Conservation (phyloP, 2,797 vertebrate genomes). For the Eurystomus glaucurus region DNA sequence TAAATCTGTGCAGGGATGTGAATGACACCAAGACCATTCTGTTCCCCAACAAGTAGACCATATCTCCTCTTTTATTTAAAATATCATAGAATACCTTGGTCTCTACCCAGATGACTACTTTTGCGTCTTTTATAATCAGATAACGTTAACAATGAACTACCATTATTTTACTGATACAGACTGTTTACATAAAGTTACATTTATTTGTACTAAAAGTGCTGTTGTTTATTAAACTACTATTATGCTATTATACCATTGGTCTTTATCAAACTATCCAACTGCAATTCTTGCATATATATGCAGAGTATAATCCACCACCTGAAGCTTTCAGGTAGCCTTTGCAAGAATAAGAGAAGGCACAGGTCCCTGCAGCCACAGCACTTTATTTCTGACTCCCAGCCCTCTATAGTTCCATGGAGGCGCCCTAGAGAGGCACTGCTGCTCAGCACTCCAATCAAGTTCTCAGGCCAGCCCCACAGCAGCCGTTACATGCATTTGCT, state of each 20-base stretch:
- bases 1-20: background rate
- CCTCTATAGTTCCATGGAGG: background rate
- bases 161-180: background rate
- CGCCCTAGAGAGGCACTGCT: background rate
- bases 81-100: background rate
- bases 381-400: background rate
- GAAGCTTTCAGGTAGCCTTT: background rate
- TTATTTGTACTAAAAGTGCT: background rate
- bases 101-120: background rate
- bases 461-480: background rate
- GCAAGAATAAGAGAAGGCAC: background rate
- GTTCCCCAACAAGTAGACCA: background rate
- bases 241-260: background rate
- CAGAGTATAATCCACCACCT: background rate
- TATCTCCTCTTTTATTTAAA: background rate
- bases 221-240: background rate
- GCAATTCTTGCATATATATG: background rate
- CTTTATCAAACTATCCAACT: background rate
- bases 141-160: background rate
- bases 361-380: background rate
- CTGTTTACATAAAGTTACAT: background rate
- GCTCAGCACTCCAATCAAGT: rapidly evolving
- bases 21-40: background rate
- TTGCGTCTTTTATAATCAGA: background rate
- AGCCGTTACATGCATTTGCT: background rate